These are phyloP conservation scores for Syngnathus floridae DNA, from an alignment of 2,113 vertebrate genomes.

Conservation along the genomic window DNA sequence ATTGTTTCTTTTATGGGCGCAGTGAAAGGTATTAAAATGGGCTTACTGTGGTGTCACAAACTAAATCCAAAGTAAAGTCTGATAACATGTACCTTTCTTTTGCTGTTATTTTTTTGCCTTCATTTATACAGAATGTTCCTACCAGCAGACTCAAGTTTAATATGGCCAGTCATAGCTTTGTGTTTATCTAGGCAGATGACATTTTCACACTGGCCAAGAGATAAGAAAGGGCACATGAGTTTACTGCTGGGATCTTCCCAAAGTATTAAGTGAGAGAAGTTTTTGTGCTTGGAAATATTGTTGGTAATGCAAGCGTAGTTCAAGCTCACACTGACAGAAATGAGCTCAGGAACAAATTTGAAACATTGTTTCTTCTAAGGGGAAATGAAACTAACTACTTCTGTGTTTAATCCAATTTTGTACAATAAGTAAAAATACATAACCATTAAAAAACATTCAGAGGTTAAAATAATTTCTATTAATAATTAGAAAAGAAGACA, in stretches of 20 bases:
- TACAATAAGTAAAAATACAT: too few species aligned
- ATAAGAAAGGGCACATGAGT: conserved; percentile 1
- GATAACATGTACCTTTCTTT: not conserved
- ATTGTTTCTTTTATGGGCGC: not conserved
- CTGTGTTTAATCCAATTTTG: too few species aligned
- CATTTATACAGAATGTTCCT: not conserved
- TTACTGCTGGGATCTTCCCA: conserved; percentile 17
- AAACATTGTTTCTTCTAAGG: not conserved
- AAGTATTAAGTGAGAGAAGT: not conserved
- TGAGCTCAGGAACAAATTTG: conserved; percentile 14
- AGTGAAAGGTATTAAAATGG: not conserved
- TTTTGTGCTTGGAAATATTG: not conserved
- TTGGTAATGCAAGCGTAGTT: not conserved
- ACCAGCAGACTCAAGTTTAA: too few species aligned
- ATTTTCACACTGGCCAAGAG: not conserved
- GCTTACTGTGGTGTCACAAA: not conserved
- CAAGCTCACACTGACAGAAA: not conserved
- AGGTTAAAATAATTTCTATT: too few species aligned
- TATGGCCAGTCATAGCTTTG: not conserved
- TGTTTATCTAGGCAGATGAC: conserved; percentile 7
- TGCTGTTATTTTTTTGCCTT: not conserved
- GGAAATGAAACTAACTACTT: not conserved
- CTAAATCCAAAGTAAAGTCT: not conserved
- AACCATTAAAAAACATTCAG: too few species aligned
- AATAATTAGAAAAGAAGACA: too few species aligned